Evolutionary conservation across 2,797 vertebrate genomes (phyloP).

Genomic region (Sphenodon punctatus): DNA sequence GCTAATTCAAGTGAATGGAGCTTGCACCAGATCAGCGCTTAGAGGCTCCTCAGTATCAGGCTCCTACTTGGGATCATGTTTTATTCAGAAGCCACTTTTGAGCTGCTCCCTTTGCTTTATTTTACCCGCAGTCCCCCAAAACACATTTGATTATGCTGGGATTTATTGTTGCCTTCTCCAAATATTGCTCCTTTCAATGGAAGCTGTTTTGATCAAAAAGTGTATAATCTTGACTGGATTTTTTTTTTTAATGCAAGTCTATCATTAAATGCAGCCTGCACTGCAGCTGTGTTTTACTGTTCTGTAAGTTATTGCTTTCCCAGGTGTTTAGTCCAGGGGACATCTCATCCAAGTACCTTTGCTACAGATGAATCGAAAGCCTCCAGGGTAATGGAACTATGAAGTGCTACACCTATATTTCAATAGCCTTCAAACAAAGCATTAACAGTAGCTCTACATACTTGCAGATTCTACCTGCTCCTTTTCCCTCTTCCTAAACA

Average conservation of each 20-base stretch:
- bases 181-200: slow-evolving; percentile 2
- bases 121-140: slow-evolving; percentile 25
- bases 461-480: background rate
- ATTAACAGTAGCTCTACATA: background rate
- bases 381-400: slow-evolving; percentile 3
- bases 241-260: slow-evolving; percentile 46
- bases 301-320: slow-evolving; percentile 50
- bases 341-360: slow-evolving; percentile 7
- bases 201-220: slow-evolving; percentile 32
- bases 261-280: slow-evolving; percentile 42
- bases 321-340: slow-evolving; percentile 50
- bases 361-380: slow-evolving; percentile 33
- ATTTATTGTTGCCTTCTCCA: slow-evolving; percentile 1
- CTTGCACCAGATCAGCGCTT: too few relatives aligned
- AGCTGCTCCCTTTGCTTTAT: too few relatives aligned
- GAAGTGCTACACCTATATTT: slow-evolving; percentile 17
- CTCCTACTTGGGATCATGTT: too few relatives aligned
- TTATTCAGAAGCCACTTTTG: too few relatives aligned
- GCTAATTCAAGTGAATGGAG: too few relatives aligned
- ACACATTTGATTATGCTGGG: background rate
- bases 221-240: background rate
- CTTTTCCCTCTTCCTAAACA: background rate
- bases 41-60: too few relatives aligned
- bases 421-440: background rate
- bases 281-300: slow-evolving; percentile 54